phyloP scores from a whole-genome alignment of 2,797 vertebrate species.

The Amphiprion clarkii region DNA sequence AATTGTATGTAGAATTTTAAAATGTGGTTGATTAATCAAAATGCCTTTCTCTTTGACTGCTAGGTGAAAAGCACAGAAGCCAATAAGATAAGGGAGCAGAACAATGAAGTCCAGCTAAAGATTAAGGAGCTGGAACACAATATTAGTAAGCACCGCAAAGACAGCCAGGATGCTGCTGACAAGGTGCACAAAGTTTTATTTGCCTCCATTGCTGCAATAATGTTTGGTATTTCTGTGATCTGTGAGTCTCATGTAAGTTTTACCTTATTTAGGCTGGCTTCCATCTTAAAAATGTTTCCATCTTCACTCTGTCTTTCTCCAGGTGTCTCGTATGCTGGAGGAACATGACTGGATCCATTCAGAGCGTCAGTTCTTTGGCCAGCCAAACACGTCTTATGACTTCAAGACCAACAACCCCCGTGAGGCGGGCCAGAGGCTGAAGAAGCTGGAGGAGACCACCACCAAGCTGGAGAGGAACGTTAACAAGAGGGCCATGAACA shows the following conservation, averaged over 20 bases:
- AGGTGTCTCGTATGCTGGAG: slow-evolving; percentile 92
- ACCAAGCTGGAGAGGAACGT: slow-evolving; percentile 89
- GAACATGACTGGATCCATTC: slow-evolving; percentile 93
- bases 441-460: slow-evolving; percentile 90
- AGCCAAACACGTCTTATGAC: slow-evolving; percentile 93
- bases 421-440: slow-evolving; percentile 90
- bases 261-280: neutral
- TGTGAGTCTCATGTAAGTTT: neutral
- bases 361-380: slow-evolving; percentile 92
- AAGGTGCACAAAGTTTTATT: slow-evolving; percentile 61
- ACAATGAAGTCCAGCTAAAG: slow-evolving; percentile 91
- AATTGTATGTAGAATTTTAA: neutral
- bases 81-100: slow-evolving; percentile 85
- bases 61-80: slow-evolving; percentile 86
- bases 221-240: too few species aligned
- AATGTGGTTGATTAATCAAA: neutral
- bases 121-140: slow-evolving; percentile 92
- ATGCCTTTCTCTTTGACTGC: slow-evolving; percentile 14
- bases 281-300: neutral
- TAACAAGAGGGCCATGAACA: slow-evolving; percentile 92
- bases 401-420: slow-evolving; percentile 91
- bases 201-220: neutral
- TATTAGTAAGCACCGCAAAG: slow-evolving; percentile 90
- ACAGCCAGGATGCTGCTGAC: slow-evolving; percentile 87
- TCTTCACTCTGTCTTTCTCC: neutral